A percentile compares a stretch with the other conserved stretches of the same genome.
phyloP scores from a whole-genome alignment of 2,797 vertebrate genomes.

The Aphelocoma californica region DNA sequence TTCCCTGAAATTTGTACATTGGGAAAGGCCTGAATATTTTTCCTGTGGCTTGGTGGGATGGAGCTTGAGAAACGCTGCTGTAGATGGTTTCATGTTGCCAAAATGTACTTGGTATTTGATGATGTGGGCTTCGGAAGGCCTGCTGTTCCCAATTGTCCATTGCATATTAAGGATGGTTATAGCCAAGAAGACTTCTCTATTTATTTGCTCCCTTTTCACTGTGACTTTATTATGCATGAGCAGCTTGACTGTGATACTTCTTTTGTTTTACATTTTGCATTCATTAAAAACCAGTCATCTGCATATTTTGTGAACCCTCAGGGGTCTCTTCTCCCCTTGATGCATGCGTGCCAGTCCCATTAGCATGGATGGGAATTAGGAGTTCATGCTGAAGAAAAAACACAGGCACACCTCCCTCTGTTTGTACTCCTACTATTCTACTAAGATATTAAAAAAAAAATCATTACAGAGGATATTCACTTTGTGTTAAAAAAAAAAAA shows the following conservation, averaged over 20 bases:
- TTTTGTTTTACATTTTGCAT: conserved; percentile 84
- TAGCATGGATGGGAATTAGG: conserved; percentile 75
- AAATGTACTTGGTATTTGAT: conserved; percentile 77
- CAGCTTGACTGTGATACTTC: conserved; percentile 74
- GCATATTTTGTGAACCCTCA: conserved; percentile 80
- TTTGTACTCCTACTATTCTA: conserved; percentile 44
- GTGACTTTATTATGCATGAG: conserved; percentile 78
- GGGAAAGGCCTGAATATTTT: conserved; percentile 12
- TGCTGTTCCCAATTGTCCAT: conserved; percentile 82
- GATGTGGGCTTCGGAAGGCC: conserved; percentile 50
- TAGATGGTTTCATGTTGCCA: conserved; percentile 62
- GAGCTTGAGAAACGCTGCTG: conserved; percentile 13
- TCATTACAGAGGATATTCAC: conserved; percentile 13
- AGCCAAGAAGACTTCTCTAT: conserved; percentile 71
- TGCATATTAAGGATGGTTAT: conserved; percentile 75
- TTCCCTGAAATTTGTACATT: background rate
- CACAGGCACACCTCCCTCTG: conserved; percentile 4
- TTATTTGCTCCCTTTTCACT: conserved; percentile 75
- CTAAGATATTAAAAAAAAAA: conserved; percentile 52
- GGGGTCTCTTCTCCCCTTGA: conserved; percentile 76
- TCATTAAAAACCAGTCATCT: conserved; percentile 84
- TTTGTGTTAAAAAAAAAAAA: background rate
- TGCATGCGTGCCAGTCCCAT: conserved; percentile 73
- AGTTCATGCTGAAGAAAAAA: conserved; percentile 66
- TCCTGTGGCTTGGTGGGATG: background rate